These are phyloP conservation scores for Nemurella pictetii DNA, from an alignment of 2,888 invertebrate genomes.

Conservation along the genomic window DNA sequence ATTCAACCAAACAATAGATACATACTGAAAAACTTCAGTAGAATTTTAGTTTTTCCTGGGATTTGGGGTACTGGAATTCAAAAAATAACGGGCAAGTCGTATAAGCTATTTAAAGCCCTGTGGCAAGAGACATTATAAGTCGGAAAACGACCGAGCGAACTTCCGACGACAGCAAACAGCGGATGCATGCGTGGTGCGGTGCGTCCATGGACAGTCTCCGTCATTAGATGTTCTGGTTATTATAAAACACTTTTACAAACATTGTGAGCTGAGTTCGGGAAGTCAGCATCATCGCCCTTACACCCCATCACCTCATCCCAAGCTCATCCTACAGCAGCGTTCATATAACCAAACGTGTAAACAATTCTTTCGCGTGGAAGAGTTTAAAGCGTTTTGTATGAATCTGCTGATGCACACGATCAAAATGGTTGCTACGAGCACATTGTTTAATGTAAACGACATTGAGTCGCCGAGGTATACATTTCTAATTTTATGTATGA, in stretches of 20 bases:
- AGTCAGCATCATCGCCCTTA: conserved; percentile 17
- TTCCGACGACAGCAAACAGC: neutral
- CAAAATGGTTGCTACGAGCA: neutral
- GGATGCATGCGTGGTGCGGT: neutral
- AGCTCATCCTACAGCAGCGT: neutral
- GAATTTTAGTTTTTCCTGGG: too few species aligned
- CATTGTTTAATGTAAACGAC: neutral
- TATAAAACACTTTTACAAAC: conserved; percentile 8
- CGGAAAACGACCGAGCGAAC: neutral
- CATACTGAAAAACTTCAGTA: too few species aligned
- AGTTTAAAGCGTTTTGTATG: neutral
- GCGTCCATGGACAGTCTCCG: conserved; percentile 5
- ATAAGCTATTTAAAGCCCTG: neutral
- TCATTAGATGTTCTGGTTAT: conserved; percentile 5
- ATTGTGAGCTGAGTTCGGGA: neutral
- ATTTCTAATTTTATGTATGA: neutral
- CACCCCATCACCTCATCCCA: neutral
- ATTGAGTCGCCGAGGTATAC: neutral
- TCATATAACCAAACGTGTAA: neutral
- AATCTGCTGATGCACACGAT: neutral
- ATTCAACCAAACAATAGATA: too few species aligned
- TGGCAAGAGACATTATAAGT: neutral
- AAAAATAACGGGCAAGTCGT: neutral
- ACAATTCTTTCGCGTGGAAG: neutral
- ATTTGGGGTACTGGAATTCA: too few species aligned